Evolutionary conservation across 2,888 invertebrate genomes (phyloP), one percentile per base, ranked within the genome.

Genomic region (Ypsolopha scabrella): DNA sequence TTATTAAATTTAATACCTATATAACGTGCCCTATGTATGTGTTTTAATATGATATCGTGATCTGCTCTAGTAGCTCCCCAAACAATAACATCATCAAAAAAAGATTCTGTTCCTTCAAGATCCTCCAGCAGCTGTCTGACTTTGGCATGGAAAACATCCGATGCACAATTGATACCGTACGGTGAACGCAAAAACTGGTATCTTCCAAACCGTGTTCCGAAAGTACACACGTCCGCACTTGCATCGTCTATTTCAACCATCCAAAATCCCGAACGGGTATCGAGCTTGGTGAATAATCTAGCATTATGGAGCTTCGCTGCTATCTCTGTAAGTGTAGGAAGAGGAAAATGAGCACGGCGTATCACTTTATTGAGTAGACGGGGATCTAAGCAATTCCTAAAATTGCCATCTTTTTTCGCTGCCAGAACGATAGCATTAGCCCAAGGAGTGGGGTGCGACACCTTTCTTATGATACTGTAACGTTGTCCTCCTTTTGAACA

Each of bases 351-450:
- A n/a, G n/a, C n/a, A n/a, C n/a, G n/a, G n/a, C n/a, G n/a, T n/a
- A n/a, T n/a, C n/a, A n/a, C n/a, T n/a, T n/a, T n/a, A n/a, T n/a
- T n/a, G n/a, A n/a, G n/a, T n/a, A n/a, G n/a, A n/a, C 56, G 55
- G 48, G 58, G 60, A 35, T 59, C 55, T 34, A 59, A 51, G 41
- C 58, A 60, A 8, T 58, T 51, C 8, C 57, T 51, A 34, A 55
- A 53, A 38, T 51, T 51, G 39, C 55, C 54, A 10, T 55, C 44
- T 39, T 58, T 58, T 51, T 58, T 60, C 4, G 58, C 58, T 1
- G 54, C 58, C 8, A 62, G 11, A 6, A 62, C 60, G 8, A 62
- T 57, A 11, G 59, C 55, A 46, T 60, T 59, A 1, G 57, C 58
- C 58, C 63, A 59, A 3, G 51, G 48, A 6, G 57, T 57, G 1